phyloP scores from a whole-genome alignment of 2,797 vertebrate genomes.

The Molossus molossus region DNA sequence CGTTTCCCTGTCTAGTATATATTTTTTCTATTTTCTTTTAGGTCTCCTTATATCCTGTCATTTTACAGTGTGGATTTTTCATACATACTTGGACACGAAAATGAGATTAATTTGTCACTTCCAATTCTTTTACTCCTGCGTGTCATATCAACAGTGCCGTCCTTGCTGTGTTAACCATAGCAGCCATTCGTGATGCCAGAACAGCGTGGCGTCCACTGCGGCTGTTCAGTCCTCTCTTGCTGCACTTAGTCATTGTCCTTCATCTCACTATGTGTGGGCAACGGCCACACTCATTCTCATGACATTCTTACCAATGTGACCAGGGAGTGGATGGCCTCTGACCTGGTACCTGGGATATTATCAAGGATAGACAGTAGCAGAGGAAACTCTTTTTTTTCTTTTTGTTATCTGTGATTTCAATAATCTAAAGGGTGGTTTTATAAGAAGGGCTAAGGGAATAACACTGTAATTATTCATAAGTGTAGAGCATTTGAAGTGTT shows the following conservation, averaged over 20 bases:
- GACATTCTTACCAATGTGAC: background rate
- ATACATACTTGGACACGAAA: background rate
- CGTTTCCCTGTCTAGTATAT: background rate
- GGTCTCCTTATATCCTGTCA: background rate
- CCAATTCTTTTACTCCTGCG: slow-evolving; percentile 34
- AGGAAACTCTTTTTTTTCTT: slow-evolving; percentile 43
- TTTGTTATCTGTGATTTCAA: slow-evolving; percentile 21
- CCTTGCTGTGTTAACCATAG: slow-evolving; percentile 3
- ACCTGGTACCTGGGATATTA: background rate
- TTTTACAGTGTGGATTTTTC: background rate
- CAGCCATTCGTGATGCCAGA: slow-evolving; percentile 20
- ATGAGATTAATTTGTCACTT: slow-evolving; percentile 48
- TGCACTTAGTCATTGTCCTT: background rate
- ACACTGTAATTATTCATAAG: background rate
- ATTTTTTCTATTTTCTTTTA: slow-evolving; percentile 49
- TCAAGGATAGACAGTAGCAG: background rate
- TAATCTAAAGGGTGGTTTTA: slow-evolving; percentile 22
- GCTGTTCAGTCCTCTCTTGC: slow-evolving; percentile 12
- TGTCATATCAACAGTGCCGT: background rate
- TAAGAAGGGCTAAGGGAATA: background rate
- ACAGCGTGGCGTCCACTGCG: background rate
- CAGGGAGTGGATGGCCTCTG: background rate
- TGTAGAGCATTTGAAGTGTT: background rate
- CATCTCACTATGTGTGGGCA: background rate
- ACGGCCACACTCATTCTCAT: background rate